A percentile compares a stretch with the other conserved stretches of the same genome.
Evolutionary conservation across 2,113 vertebrate genomes (phyloP).

Genomic region (Amia ocellicauda): DNA sequence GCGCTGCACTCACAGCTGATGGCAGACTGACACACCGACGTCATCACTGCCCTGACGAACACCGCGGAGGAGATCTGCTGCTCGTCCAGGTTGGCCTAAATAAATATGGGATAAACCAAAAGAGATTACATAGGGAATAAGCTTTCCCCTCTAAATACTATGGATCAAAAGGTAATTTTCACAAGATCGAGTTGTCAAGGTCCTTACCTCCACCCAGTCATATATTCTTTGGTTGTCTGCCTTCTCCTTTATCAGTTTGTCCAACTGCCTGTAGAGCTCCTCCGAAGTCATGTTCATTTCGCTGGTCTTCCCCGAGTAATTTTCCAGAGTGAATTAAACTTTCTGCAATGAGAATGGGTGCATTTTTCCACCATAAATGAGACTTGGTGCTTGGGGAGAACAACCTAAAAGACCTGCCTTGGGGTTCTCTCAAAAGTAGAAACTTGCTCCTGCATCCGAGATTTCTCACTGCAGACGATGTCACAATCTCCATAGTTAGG

Average conservation of each 20-base stretch:
- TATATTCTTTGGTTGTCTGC: constrained; percentile 82
- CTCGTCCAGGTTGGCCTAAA: constrained; percentile 88
- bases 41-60: constrained; percentile 88
- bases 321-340: constrained; percentile 85
- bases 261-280: constrained; percentile 78
- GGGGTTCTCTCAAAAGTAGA: no score
- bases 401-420: no score
- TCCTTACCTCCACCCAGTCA: constrained; percentile 94
- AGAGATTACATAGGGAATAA: no score
- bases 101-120: no score
- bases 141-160: no score
- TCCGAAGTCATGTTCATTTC: constrained; percentile 68
- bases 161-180: no score
- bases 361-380: no score
- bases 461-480: no score
- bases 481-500: no score
- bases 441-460: no score
- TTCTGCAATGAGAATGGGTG: constrained; percentile 65
- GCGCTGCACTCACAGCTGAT: constrained; percentile 90
- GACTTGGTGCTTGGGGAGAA: no score
- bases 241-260: constrained; percentile 81
- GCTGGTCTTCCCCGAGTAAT: constrained; percentile 68
- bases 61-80: constrained; percentile 77
- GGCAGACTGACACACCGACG: constrained; percentile 83
- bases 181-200: no score